A percentile compares a stretch with the other conserved stretches of the same genome.
Evolutionary conservation across 2,888 invertebrate species (phyloP).

Genomic region (Drosophila mayaguana): DNA sequence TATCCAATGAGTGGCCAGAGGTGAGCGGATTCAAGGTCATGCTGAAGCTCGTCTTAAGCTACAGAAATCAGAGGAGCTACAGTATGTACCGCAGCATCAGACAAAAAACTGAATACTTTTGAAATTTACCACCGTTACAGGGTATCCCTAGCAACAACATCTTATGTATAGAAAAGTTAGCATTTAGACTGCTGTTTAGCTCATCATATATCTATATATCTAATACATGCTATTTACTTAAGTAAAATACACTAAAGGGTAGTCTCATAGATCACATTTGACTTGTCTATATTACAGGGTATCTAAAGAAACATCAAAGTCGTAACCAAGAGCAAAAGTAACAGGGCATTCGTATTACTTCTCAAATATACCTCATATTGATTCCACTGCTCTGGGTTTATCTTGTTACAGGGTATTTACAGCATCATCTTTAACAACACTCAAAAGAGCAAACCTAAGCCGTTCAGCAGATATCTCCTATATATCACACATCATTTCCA

Average conservation of each 20-base stretch:
- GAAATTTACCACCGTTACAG: neutral
- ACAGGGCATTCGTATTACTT: neutral
- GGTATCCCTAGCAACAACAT: neutral
- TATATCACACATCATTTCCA: neutral
- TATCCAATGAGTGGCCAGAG: slow-evolving; percentile 9
- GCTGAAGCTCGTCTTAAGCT: neutral
- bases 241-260: neutral
- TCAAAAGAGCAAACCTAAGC: no score
- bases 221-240: no score
- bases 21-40: neutral
- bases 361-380: neutral
- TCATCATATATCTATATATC: no score
- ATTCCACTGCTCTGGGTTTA: neutral
- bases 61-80: neutral
- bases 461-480: neutral
- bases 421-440: neutral
- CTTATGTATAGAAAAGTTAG: no score
- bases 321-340: neutral
- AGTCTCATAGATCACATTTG: neutral
- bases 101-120: no score
- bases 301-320: neutral
- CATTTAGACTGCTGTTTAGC: no score
- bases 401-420: neutral
- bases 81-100: neutral
- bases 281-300: neutral